Evolutionary conservation across 2,888 invertebrate genomes (phyloP).

Genomic region (Pharmacophagus antenor): DNA sequence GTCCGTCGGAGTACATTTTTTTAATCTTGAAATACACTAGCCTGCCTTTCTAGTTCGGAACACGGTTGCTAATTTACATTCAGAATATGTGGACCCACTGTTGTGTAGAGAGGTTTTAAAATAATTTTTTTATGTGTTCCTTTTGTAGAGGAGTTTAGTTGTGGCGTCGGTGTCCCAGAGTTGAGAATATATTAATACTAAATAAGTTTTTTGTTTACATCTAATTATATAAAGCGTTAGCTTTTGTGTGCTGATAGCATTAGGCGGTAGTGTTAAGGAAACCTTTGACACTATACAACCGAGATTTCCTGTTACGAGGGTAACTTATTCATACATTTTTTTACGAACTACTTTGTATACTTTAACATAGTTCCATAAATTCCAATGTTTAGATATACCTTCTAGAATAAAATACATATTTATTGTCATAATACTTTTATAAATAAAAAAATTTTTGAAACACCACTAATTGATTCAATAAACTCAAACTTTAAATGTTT

Average conservation of each 20-base stretch:
- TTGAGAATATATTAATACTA: constrained; percentile 68
- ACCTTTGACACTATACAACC: constrained; percentile 39
- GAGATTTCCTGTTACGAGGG: constrained; percentile 40
- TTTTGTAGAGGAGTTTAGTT: constrained; percentile 49
- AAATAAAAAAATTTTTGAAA: not conserved
- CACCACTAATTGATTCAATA: too few relatives aligned
- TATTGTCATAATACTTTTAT: not conserved
- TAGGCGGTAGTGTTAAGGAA: constrained; percentile 38
- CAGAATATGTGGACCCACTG: constrained; percentile 57
- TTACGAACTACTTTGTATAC: constrained; percentile 16
- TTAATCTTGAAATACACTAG: constrained; percentile 40
- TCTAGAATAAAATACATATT: too few relatives aligned
- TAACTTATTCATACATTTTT: constrained; percentile 15
- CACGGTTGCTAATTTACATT: constrained; percentile 63
- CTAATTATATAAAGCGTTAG: constrained; percentile 45
- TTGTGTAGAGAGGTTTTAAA: constrained; percentile 42
- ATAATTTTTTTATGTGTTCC: constrained; percentile 46
- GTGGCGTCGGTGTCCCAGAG: constrained; percentile 55
- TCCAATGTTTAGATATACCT: not conserved
- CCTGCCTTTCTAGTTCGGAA: constrained; percentile 44
- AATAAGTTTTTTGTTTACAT: constrained; percentile 53
- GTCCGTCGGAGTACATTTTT: constrained; percentile 47
- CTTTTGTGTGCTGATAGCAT: constrained; percentile 32
- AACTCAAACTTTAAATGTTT: too few relatives aligned
- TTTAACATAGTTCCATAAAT: constrained; percentile 14